Percentiles rank a stretch among this genome's conserved stretches.
Conservation (phyloP, 1,140 invertebrate species). For the Subanguina moxae region DNA sequence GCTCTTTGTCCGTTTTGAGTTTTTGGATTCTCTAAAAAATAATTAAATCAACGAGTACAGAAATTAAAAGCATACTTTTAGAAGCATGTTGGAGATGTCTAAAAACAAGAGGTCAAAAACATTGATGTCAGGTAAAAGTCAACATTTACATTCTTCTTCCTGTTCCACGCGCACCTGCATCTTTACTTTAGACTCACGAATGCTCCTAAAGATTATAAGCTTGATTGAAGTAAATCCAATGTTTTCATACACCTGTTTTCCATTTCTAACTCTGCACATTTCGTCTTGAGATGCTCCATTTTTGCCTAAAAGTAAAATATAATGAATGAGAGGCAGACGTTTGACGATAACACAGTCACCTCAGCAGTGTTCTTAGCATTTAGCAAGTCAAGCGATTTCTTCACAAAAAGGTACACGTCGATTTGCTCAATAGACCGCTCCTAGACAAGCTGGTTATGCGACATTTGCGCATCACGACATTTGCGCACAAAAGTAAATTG, state of each 20-base stretch:
- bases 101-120: background rate
- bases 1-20: constrained; percentile 36
- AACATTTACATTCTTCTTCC: constrained; percentile 30
- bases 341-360: constrained; percentile 11
- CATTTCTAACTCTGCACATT: constrained; percentile 22
- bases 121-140: constrained; percentile 8
- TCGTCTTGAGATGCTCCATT: constrained; percentile 25
- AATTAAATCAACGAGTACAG: constrained; percentile 3
- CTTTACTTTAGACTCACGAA: constrained; percentile 34
- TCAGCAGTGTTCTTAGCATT: constrained; percentile 30
- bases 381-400: constrained; percentile 27
- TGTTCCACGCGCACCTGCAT: constrained; percentile 38
- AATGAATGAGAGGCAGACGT: background rate
- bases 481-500: no score
- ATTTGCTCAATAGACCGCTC: constrained; percentile 23
- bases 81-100: background rate
- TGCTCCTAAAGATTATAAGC: constrained; percentile 4
- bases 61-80: background rate
- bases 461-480: no score
- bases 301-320: constrained; percentile 20
- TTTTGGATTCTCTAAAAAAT: constrained; percentile 27
- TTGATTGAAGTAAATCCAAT: background rate
- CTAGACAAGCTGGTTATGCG: background rate
- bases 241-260: constrained; percentile 15
- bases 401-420: constrained; percentile 24